phyloP scores from a whole-genome alignment of 1,140 invertebrate genomes.

The Heliconius congener region DNA sequence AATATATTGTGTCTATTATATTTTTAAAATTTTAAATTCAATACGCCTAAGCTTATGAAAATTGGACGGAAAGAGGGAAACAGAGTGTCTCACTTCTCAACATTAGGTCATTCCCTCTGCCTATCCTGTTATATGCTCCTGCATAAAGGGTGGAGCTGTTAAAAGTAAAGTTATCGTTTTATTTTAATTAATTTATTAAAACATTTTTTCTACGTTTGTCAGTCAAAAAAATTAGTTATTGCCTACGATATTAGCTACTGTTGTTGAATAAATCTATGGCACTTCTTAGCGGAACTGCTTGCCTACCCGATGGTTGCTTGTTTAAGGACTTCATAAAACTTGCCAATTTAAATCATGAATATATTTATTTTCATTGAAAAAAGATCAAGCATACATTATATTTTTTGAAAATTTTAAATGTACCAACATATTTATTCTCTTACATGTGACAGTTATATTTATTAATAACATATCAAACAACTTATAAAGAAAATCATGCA shows the following conservation, averaged over 20 bases:
- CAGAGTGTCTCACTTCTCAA: background rate
- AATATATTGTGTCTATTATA: too few species aligned
- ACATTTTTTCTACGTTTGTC: background rate
- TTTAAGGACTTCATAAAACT: background rate
- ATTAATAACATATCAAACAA: conserved; percentile 1
- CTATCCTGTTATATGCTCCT: background rate
- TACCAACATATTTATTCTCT: background rate
- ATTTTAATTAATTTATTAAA: too few species aligned
- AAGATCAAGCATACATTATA: background rate
- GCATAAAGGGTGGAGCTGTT: background rate
- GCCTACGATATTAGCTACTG: too few species aligned
- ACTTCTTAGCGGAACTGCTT: too few species aligned
- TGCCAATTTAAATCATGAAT: background rate
- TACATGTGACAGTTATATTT: background rate
- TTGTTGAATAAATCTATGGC: too few species aligned
- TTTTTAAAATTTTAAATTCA: too few species aligned
- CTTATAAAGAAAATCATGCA: background rate
- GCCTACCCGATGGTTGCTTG: too few species aligned
- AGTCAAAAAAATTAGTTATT: background rate
- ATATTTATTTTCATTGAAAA: background rate
- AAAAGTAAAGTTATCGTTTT: background rate
- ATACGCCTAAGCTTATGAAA: too few species aligned
- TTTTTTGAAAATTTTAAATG: background rate
- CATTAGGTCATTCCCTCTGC: background rate
- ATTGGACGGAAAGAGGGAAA: background rate